Base-by-base conservation (phyloP, 35 echinoderm and acorn worm genomes). In the Diadema setosum region DNA sequence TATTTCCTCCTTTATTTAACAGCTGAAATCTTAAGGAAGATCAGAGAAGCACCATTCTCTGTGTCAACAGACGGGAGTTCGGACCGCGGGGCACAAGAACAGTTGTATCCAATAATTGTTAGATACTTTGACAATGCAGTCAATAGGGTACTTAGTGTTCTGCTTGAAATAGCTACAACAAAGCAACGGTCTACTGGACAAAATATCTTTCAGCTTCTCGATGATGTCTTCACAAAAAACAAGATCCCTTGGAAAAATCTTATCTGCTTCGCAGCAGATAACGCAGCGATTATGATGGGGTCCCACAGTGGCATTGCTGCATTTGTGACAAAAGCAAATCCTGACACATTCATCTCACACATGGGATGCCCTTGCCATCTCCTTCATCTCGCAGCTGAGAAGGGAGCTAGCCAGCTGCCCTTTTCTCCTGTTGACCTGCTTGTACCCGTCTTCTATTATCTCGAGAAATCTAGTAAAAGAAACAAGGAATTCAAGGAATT, bases 61-160 rank as follows among this genome's bases (percentile, higher is more conserved):
- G 11, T 94, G 1, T 87, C 91, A 16, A 93, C 85, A 1, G 91
- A 93, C 25, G 86, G 92, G 6, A 89, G 86, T 34, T 83, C 75
- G 9, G 86, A 94, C 44, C 57, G 84, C 60, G 91, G 85, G 21
- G 85, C 80, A 42, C 42, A 90, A 15, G 83, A 90, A 43, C 93
- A 95, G 36, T 80, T 87, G 0, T 91, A 91, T 82, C 93, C 87
- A 5, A 75, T 95, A 39, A 7, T 95, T 4, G 58, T 90, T 11
- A 14, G 78, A 18, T 91, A 23, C 44, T 91, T 63, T 91, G 88
- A 95, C 87, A 18, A 61, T 34, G 74, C 85, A 74, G 32, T 44
- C 16, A 49, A 60, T 23, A 81, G 60, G 59, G 93, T 95, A 58
- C 20, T 95, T 4, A 46, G 58, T 39, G 44, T n/a, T 20, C 50